Evolutionary conservation across 2,888 invertebrate genomes (phyloP).

Genomic region (Diarsia brunnea): DNA sequence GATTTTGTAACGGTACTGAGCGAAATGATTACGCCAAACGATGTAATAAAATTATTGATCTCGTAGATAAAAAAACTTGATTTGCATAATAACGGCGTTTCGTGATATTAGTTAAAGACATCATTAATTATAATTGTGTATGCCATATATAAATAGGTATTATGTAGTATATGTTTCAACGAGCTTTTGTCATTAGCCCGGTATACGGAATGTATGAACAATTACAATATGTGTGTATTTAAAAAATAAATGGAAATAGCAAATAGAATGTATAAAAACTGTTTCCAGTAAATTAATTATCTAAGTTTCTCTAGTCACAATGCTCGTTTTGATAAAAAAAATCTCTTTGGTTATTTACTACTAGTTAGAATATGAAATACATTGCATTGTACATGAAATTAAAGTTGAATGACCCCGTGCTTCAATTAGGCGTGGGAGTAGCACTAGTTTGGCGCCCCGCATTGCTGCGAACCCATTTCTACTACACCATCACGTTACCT

Average conservation of each 20-base stretch:
- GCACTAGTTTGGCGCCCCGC: constrained; percentile 71
- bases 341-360: constrained; percentile 56
- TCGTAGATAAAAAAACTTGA: constrained; percentile 74
- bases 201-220: constrained; percentile 82
- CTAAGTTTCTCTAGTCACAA: constrained; percentile 77
- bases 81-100: constrained; percentile 78
- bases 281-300: constrained; percentile 68
- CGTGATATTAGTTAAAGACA: constrained; percentile 81
- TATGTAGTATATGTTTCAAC: constrained; percentile 86
- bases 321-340: constrained; percentile 65
- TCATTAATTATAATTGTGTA: constrained; percentile 75
- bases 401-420: constrained; percentile 75
- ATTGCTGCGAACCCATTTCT: constrained; percentile 65
- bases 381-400: constrained; percentile 74
- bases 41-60: constrained; percentile 70
- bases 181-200: constrained; percentile 89
- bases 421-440: constrained; percentile 78
- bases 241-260: constrained; percentile 76
- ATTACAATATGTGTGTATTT: constrained; percentile 72
- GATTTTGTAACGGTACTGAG: constrained; percentile 62
- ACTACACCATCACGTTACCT: constrained; percentile 56
- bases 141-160: constrained; percentile 79
- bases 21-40: constrained; percentile 61
- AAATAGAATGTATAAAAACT: constrained; percentile 76
- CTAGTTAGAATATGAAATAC: constrained; percentile 70